A percentile compares a stretch with the other conserved stretches of the same genome.
phyloP scores from a whole-genome alignment of 2,113 vertebrate species.

The Osmerus mordax region DNA sequence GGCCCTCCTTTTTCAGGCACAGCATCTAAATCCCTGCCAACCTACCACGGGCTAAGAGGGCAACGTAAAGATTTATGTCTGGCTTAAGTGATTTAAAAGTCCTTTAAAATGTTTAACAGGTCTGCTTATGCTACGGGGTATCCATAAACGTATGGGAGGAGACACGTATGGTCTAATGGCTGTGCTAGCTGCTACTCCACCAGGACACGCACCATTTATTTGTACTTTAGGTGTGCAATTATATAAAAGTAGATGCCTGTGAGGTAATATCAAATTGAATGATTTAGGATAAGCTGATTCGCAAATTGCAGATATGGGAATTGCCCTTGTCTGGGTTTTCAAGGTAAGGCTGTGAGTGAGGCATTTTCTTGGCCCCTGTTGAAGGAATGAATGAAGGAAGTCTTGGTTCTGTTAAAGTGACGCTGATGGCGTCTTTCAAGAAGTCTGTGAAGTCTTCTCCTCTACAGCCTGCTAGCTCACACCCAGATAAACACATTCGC shows the following conservation, averaged over 20 bases:
- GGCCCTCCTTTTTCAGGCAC: slow-evolving; percentile 23
- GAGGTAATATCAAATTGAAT: slow-evolving; percentile 29
- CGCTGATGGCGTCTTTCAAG: slow-evolving; percentile 51
- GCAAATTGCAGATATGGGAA: slow-evolving; percentile 47
- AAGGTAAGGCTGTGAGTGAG: slow-evolving; percentile 6
- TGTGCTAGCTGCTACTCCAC: slow-evolving; percentile 10
- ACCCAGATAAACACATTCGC: neutral
- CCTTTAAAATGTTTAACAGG: slow-evolving; percentile 51
- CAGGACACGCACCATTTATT: slow-evolving; percentile 38
- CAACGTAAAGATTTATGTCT: slow-evolving; percentile 49
- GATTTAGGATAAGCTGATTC: slow-evolving; percentile 46
- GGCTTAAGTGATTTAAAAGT: slow-evolving; percentile 59
- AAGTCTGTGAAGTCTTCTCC: slow-evolving; percentile 47
- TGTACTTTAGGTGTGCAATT: slow-evolving; percentile 39
- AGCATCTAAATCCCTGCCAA: slow-evolving; percentile 40
- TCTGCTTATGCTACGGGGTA: slow-evolving; percentile 28
- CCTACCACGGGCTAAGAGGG: slow-evolving; percentile 43
- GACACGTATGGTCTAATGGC: slow-evolving; percentile 11
- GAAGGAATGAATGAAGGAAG: slow-evolving; percentile 28
- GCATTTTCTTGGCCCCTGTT: slow-evolving; percentile 39
- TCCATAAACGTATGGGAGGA: slow-evolving; percentile 25
- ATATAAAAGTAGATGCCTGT: slow-evolving; percentile 28
- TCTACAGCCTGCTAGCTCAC: slow-evolving; percentile 30
- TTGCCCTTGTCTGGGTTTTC: slow-evolving; percentile 16
- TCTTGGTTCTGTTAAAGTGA: slow-evolving; percentile 43